phyloP scores from a whole-genome alignment of 1,140 invertebrate genomes.

The Aphaenogaster rudis region DNA sequence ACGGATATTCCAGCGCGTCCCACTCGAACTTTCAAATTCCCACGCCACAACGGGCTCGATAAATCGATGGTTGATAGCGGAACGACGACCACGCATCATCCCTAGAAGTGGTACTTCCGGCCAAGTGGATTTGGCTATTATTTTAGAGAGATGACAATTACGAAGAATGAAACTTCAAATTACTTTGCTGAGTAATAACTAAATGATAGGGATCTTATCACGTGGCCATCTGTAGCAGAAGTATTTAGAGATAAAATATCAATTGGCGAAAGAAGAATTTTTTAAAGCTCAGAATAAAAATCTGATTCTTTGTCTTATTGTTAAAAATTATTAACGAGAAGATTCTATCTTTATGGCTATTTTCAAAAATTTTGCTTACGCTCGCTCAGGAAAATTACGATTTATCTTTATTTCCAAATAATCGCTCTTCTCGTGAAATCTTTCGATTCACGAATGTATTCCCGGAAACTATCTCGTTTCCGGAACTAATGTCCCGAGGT shows the following conservation, averaged over 20 bases:
- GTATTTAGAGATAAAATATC: constrained; percentile 4
- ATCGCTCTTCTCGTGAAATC: neutral
- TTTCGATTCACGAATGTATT: neutral
- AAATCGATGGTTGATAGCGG: constrained; percentile 45
- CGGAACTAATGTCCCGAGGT: constrained; percentile 35
- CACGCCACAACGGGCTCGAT: constrained; percentile 60
- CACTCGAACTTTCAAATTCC: constrained; percentile 72
- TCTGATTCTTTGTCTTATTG: too few species aligned
- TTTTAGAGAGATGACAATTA: constrained; percentile 9
- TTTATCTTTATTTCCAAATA: neutral
- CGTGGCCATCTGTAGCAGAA: neutral
- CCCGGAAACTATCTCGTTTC: constrained; percentile 10
- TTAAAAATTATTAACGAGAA: neutral
- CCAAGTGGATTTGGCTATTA: constrained; percentile 9
- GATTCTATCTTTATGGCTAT: neutral
- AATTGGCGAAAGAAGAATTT: neutral
- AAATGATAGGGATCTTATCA: neutral
- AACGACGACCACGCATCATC: neutral
- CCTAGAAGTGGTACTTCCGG: constrained; percentile 30
- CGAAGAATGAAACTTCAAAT: neutral
- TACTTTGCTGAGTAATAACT: neutral
- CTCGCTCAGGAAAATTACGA: neutral
- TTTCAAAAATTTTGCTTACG: neutral
- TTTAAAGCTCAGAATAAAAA: neutral
- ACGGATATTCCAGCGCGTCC: constrained; percentile 64